Base-by-base conservation (phyloP, 2,888 invertebrate species). In the Ormyrus rosae region DNA sequence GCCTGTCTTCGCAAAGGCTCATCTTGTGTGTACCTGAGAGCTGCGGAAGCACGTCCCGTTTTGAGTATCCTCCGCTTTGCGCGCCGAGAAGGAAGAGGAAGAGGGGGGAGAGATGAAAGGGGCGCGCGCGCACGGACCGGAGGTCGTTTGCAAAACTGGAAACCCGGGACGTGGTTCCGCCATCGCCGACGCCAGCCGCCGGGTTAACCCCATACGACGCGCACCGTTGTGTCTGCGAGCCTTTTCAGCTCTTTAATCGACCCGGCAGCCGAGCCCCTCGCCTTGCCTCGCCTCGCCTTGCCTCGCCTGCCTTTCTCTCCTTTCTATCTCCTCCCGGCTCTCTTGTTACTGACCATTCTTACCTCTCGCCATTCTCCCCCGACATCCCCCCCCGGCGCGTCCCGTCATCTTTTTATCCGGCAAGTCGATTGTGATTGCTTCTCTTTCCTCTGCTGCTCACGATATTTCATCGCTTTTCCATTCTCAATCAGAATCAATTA, bases 251-350 rank as follows among this genome's bases (percentile, higher is more conserved):
- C 51, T 51, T 51, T 51, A 51, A 51, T 51, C 51, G 51, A 51
- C 51, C 51, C 51, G 7, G 51, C 51, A 5, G 8, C 7, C 51
- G 8, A 10, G 51, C 51, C 51, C 51, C 51, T 51, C 51, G 51
- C 10, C 51, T 51, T 10, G 7, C 51, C 10, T 51, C 83, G 83
- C 84, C 51, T 51, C 51, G 51, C 10, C 51, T 51, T 10, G 7
- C 51, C 10, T 51, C 83, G 83, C 84, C 84, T 51, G 8, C 51
- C 51, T 34, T 9, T 5, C 51, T 51, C 51, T 51, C 51, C 10
- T 7, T 10, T 51, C 51, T 9, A 51, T 51, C 8, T 10, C 2
- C 51, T 51, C 51, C 10, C 51, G 51, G 51, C 51, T 51, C 51
- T 51, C 51, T 51, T 51, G 51, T 51, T 51, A 51, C 7, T 10